These are phyloP conservation scores for Hetaerina titia DNA, from an alignment of 2,888 invertebrate genomes.

Conservation along the genomic window DNA sequence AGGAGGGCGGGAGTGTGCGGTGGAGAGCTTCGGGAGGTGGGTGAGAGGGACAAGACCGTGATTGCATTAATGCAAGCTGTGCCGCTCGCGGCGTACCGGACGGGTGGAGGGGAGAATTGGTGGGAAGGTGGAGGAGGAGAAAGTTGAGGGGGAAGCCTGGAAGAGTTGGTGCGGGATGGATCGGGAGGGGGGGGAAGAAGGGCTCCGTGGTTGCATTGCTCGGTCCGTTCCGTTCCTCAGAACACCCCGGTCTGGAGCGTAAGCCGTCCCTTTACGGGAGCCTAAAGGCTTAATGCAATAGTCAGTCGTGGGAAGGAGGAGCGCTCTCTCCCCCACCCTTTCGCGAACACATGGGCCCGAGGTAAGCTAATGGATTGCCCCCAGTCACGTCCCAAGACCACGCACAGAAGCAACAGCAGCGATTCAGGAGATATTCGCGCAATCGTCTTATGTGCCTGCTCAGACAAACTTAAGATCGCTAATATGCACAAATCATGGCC, in stretches of 20 bases:
- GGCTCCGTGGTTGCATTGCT: neutral
- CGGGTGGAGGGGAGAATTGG: neutral
- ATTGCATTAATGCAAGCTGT: neutral
- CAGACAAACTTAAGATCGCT: too few relatives aligned
- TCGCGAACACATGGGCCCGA: neutral
- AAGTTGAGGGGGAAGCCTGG: slow-evolving; percentile 5
- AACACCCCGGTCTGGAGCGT: neutral
- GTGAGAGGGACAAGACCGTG: neutral
- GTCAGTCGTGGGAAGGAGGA: neutral
- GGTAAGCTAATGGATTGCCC: neutral
- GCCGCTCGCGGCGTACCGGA: neutral
- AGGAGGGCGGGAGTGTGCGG: neutral
- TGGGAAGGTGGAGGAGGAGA: neutral
- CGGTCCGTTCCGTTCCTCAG: neutral
- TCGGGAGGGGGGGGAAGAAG: neutral
- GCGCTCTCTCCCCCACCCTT: neutral
- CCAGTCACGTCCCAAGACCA: neutral
- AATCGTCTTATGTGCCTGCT: too few relatives aligned
- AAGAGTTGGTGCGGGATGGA: neutral
- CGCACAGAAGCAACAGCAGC: too few relatives aligned
- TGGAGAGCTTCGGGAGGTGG: neutral
- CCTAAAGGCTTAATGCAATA: slow-evolving; percentile 15
- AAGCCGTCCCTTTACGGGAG: neutral
- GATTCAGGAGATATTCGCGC: too few relatives aligned
- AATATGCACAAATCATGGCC: too few relatives aligned